Evolutionary conservation across 2,113 vertebrate genomes (phyloP), one percentile per base, ranked within the genome.

Genomic region (Callospermophilus lateralis): DNA sequence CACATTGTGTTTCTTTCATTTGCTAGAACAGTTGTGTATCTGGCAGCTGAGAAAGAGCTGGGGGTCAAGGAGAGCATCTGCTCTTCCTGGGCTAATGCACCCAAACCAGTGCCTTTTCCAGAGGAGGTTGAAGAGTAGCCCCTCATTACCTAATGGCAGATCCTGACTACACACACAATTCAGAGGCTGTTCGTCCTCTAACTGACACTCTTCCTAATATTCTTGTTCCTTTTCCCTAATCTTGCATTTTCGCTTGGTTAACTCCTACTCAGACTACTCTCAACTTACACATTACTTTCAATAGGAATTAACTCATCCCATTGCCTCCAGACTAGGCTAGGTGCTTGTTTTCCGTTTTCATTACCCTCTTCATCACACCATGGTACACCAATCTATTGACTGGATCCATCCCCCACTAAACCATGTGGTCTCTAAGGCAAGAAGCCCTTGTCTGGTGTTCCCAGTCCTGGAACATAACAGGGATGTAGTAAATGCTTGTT

Each of bases 401-500:
- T 93, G 28, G 45, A 51, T 90, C 22, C 26, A 51, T 90, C 22
- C 30, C 48, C 68, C 39, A 32, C 13, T 67, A 80, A 95, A 67
- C 10, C 42, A 53, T 30, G 20, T 51, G 15, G 28, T 86, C 7
- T 61, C 32, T 83, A 70, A 87, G 81, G 67, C 68, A 74, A 89
- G 77, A 84, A 86, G 58, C 34, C 34, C 15, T 5, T 42, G 37
- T 84, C 28, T 51, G 10, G n/a, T 37, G 37, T 91, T 53, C 30
- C 39, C 13, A 19, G 16, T 77, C 39, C 19, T 78, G 28, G 63
- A 73, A 73, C 45, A 51, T 39, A 91, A 79, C 63, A 93, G 34
- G 17, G 32, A 84, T 83, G 4, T 68, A 76, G 68, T 70, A 93
- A 93, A 80, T 74, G 45, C 22, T 90, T 93, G 53, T 84, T 90